Evolutionary conservation across 2,888 invertebrate species (phyloP), one percentile per base, ranked within the genome.

Genomic region (Sinohyriopsis cumingii): DNA sequence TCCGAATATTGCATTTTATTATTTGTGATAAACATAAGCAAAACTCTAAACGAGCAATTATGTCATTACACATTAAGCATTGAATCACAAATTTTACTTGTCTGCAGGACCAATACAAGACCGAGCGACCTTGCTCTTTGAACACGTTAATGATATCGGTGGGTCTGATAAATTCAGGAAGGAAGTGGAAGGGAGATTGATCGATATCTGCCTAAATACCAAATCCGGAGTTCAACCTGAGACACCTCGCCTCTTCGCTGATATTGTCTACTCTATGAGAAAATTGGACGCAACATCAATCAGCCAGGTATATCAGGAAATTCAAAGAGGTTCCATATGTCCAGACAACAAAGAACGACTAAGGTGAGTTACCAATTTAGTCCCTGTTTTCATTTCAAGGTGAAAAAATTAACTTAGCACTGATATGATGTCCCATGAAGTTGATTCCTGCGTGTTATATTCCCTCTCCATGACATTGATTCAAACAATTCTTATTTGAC

Each of bases 191-290:
- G 67, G 55, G 25, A 82, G 83, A 45, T 72, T 89, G 24, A 68
- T 69, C 62, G 77, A 82, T 22, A 76, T 89, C 60, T 88, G 88
- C 70, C 55, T 55, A 19, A 63, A 68, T 5, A 86, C 89, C 7
- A 71, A 80, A 45, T 82, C 86, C 12, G 90, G 90, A 55, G 86
- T 92, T 53, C 85, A 89, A 18, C 83, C 88, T 1, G 85, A 90
- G 25, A 89, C 91, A 9, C 91, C 92, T 3, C 77, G 83, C 22
- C 86, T 91, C 53, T 92, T 92, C 82, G 83, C 89, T 28, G 84
- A 88, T 12, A 87, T 92, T 15, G 86, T 92, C 55, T 83, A 87
- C 69, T 79, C 83, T 33, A 86, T 92, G 76, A 85, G 89, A 71
- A 75, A 83, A 59, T 82, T 91, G 55, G 86, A 87, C 56, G 81